Conservation (phyloP, 2,113 vertebrate species). For the Octodon degus region DNA sequence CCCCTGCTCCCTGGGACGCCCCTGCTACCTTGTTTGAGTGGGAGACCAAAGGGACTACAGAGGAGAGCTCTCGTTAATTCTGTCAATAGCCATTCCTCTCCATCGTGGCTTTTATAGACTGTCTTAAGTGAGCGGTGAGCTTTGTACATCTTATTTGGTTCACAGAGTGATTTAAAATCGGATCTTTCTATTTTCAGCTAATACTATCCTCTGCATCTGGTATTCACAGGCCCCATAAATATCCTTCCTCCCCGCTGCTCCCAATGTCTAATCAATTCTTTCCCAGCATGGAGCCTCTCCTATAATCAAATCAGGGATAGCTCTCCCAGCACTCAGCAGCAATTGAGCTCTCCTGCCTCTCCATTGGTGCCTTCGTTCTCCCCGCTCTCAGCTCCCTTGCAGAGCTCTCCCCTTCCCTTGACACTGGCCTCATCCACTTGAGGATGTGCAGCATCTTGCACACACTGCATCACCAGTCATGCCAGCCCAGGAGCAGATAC, state of each 20-base stretch:
- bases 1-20: constrained; percentile 23
- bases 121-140: constrained; percentile 59
- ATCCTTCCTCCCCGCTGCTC: background rate
- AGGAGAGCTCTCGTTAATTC: constrained; percentile 59
- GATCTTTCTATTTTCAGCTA: constrained; percentile 61
- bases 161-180: constrained; percentile 61
- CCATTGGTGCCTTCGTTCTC: background rate
- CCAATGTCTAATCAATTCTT: background rate
- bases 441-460: background rate
- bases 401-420: background rate
- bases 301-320: constrained; percentile 4
- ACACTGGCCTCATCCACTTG: background rate
- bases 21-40: constrained; percentile 43
- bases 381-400: background rate
- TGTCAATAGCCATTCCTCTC: constrained; percentile 51
- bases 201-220: constrained; percentile 46
- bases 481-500: background rate
- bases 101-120: constrained; percentile 61
- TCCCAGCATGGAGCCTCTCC: background rate
- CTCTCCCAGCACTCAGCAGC: background rate
- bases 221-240: constrained; percentile 21
- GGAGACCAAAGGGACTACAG: background rate
- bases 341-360: background rate
- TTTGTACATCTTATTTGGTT: constrained; percentile 42
- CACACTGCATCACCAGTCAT: fast-evolving